phyloP scores from a whole-genome alignment of 2,797 vertebrate species.

The Alca torda region DNA sequence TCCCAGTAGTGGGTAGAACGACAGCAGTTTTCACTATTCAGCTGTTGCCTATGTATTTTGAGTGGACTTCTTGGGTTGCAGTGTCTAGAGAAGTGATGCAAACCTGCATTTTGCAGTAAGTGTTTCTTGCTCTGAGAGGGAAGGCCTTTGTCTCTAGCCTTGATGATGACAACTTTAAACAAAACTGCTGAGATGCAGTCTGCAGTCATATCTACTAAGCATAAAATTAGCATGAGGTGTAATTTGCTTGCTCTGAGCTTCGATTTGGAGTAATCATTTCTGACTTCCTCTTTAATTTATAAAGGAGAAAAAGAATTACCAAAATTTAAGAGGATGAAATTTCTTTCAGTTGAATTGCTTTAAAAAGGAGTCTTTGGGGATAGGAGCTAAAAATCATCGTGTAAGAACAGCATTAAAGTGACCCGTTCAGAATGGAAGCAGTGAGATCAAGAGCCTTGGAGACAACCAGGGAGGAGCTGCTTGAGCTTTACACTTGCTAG shows the following conservation, averaged over 20 bases:
- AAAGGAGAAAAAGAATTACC: background rate
- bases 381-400: background rate
- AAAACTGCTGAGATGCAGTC: background rate
- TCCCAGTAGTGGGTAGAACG: background rate
- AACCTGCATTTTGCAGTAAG: background rate
- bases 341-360: background rate
- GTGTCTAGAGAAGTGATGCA: background rate
- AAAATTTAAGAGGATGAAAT: background rate
- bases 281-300: background rate
- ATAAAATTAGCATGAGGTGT: background rate
- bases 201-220: background rate
- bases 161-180: background rate
- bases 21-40: background rate
- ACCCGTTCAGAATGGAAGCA: background rate
- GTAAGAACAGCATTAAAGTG: background rate
- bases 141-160: background rate
- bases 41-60: background rate
- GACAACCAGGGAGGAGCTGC: background rate
- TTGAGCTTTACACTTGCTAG: background rate
- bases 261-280: background rate
- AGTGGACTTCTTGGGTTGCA: background rate
- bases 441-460: background rate
- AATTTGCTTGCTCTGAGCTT: background rate
- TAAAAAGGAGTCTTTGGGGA: background rate
- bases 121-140: background rate